Percentiles rank a stretch among this genome's conserved stretches.
phyloP scores from a whole-genome alignment of 2,113 vertebrate genomes.

The Dicentrarchus labrax region DNA sequence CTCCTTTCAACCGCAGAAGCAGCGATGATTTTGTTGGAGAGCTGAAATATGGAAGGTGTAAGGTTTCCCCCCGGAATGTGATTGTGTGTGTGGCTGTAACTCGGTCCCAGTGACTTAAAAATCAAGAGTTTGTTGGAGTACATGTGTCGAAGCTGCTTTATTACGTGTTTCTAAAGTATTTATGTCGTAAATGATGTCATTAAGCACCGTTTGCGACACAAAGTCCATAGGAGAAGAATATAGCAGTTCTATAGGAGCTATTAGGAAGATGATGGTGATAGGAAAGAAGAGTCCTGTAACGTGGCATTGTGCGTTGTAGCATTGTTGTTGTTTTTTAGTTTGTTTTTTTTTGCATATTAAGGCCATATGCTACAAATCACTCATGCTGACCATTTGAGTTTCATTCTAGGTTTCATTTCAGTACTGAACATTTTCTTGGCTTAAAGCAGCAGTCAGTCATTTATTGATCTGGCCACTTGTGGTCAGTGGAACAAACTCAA shows the following conservation, averaged over 20 bases:
- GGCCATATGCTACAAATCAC: too few species aligned
- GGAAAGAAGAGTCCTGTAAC: neutral
- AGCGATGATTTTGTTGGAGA: conserved; percentile 67
- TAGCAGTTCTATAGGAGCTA: too few species aligned
- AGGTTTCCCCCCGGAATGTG: conserved; percentile 75
- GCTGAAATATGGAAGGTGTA: conserved; percentile 65
- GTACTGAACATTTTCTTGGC: neutral
- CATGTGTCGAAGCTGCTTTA: neutral
- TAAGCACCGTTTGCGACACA: neutral
- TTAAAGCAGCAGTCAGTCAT: conserved; percentile 4
- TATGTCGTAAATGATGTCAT: neutral
- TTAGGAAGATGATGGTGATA: neutral
- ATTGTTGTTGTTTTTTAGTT: too few species aligned
- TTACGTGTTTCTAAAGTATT: neutral
- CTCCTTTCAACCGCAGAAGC: conserved; percentile 38
- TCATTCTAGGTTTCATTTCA: neutral
- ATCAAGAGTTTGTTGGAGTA: neutral
- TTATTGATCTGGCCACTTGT: neutral
- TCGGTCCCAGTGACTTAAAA: conserved; percentile 28
- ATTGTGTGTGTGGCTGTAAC: conserved; percentile 31
- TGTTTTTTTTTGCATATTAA: neutral
- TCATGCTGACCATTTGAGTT: neutral
- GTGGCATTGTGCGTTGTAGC: neutral
- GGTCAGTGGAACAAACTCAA: neutral
- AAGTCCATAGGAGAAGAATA: too few species aligned